Conservation (phyloP, 2,113 vertebrate species). For the Falco punctatus region DNA sequence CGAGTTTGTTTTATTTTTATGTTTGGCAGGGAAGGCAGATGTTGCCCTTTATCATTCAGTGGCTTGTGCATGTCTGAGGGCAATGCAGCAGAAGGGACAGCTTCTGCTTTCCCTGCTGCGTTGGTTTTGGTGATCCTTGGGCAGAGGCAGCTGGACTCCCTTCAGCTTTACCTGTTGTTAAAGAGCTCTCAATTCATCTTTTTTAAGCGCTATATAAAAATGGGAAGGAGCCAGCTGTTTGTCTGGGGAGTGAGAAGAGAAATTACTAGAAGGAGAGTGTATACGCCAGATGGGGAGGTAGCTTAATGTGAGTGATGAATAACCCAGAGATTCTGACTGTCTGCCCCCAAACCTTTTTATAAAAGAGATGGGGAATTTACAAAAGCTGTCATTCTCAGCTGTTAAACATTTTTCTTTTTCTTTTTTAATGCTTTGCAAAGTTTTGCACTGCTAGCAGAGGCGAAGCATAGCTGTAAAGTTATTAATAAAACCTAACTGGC, state of each 20-base stretch:
- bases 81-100: neutral
- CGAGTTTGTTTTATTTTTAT: neutral
- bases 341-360: neutral
- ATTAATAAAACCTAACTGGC: neutral
- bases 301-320: neutral
- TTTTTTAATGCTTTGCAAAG: neutral
- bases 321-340: neutral
- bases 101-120: neutral
- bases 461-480: neutral
- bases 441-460: neutral
- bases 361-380: neutral
- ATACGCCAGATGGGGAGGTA: neutral
- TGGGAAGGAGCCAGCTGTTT: neutral
- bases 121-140: neutral
- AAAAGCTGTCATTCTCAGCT: neutral
- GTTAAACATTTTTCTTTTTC: neutral
- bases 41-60: constrained; percentile 33
- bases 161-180: constrained; percentile 28
- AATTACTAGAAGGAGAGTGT: neutral
- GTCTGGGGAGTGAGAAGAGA: neutral
- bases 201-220: neutral
- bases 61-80: neutral
- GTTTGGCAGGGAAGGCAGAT: neutral
- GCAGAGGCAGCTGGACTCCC: neutral
- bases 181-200: neutral